phyloP scores from a whole-genome alignment of 2,797 vertebrate species.

The Pangasius sanitwongsei region DNA sequence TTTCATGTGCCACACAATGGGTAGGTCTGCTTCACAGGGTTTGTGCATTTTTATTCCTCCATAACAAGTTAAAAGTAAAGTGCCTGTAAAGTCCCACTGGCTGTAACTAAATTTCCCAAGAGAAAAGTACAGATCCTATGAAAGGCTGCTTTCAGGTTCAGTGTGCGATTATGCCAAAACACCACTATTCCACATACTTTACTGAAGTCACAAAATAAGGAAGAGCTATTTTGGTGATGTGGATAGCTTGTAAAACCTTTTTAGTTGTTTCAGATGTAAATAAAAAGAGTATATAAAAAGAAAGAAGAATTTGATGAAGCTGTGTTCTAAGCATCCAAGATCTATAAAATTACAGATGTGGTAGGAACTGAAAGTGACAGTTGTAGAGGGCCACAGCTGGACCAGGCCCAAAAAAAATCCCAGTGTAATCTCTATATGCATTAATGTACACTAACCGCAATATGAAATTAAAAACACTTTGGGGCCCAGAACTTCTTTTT shows the following conservation, averaged over 20 bases:
- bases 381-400: background rate
- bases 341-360: background rate
- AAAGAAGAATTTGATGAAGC: background rate
- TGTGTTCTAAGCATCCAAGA: background rate
- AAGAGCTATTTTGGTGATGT: background rate
- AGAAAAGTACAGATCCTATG: background rate
- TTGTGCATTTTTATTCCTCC: background rate
- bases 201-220: background rate
- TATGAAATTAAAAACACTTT: background rate
- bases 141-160: background rate
- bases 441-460: background rate
- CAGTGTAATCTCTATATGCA: background rate
- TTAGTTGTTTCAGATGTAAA: background rate
- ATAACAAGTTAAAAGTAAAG: background rate
- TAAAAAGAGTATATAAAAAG: background rate
- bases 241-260: background rate
- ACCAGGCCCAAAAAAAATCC: background rate
- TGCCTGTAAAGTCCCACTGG: background rate
- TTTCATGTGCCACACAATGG: too few species aligned
- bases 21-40: background rate
- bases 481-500: background rate
- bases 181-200: background rate
- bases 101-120: background rate
- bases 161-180: background rate
- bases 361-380: background rate